Evolutionary conservation across 2,797 vertebrate species (phyloP), one percentile per base, ranked within the genome.

Genomic region (Peromyscus attwateri): DNA sequence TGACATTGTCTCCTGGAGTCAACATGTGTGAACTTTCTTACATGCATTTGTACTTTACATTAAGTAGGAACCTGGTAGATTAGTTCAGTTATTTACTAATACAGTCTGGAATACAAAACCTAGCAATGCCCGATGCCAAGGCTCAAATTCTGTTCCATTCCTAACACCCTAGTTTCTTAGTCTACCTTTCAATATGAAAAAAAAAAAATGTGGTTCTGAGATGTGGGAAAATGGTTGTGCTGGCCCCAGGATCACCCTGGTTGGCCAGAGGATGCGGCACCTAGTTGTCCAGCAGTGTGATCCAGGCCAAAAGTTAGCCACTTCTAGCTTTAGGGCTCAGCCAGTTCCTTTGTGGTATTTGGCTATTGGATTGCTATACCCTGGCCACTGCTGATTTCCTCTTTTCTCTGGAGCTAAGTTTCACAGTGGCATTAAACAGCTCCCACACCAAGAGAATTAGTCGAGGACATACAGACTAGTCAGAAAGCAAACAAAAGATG

Each of bases 321-420:
- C 11, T 66, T 19, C 25, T 16, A 46, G 6, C 0, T 16, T 46
- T 8, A 23, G 79, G 21, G 12, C 13, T 73, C 31, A 40, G 16
- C 55, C 40, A 40, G 19, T 68, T 85, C 23, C 75, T 95, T 80
- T 31, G 8, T 4, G 43, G 27, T 17, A 0, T 79, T 57, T 68
- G 37, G 64, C 31, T 16, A n/a, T 25, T n/a, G 27, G 21, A 43
- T 62, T 6, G 34, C 40, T 37, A 52, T 62, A 52, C 49, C 29
- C 60, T 77, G 46, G 25, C 16, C 40, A 34, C 66, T 71, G 52
- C 87, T 77, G 29, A 40, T 29, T 23, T 6, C 52, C n/a, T 94
- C 77, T 89, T 93, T 87, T 40, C 55, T 27, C 8, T 37, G 57
- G 89, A 87, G 66, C 23, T 84, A 81, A 85, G 87, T 57, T 77